Evolutionary conservation across 92 coral and sea anemone species (phyloP), one percentile per base, ranked within the genome.

Genomic region (Umimayanthus chanpuru): DNA sequence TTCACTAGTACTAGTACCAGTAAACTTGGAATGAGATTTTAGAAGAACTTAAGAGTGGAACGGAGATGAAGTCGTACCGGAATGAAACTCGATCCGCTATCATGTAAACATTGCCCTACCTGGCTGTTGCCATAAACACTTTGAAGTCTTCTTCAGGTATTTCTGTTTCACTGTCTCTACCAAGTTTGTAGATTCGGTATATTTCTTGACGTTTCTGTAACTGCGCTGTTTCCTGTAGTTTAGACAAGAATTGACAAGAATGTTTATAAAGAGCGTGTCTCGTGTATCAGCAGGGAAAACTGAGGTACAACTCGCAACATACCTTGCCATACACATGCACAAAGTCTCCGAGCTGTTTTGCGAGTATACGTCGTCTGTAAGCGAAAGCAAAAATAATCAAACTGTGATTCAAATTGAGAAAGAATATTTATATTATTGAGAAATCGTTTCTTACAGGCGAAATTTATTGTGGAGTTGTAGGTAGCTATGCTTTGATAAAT

Each of bases 291-390:
- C 12, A 7, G 50, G 50, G 11, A 47, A 0, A 47, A 47, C 50
- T 9, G 28, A 67, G 12, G 25, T 74, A 32, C 71, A 43, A 10
- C 68, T 47, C 6, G 2, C 14, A 55, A 49, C 25, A 9, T 85
- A 96, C 98, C 98, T 93, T 95, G 80, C 98, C 98, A 87, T 96
- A 96, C 40, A 96, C 89, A 85, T 92, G 96, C 49, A 96, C 98
- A 68, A 96, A 96, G 90, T 96, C 98, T 76, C 98, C 98, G 5
- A 96, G 89, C 85, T 96, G 98, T 25, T 96, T 95, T 16, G 98
- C 98, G 28, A 96, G 92, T 77, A 96, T 95, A 32, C 98, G 88
- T 47, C 96, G 91, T 91, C 98, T 96, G 29, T 12, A 32, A 49
- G 65, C 55, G 50, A 47, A 47, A 47, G 50, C 50, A 47, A 47